Evolutionary conservation across 2,888 invertebrate genomes (phyloP).

Genomic region (Petrolisthes manimaculis): DNA sequence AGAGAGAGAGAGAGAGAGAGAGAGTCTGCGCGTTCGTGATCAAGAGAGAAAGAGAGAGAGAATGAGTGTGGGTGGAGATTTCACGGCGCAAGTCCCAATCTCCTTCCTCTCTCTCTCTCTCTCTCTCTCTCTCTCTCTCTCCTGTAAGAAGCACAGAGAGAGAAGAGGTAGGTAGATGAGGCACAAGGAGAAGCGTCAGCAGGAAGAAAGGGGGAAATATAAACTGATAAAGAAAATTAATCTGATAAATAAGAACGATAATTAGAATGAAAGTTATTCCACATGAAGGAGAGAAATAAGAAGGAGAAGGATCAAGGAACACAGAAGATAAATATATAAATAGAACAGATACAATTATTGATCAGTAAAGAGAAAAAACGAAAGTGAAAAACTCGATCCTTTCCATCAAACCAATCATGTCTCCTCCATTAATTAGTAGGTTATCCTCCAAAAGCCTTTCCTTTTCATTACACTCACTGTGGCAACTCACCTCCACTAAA

Average conservation of each 20-base stretch:
- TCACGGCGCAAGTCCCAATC: background rate
- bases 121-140: background rate
- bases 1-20: constrained; percentile 22
- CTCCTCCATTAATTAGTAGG: too few species aligned
- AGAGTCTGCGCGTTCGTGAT: background rate
- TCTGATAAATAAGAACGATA: background rate
- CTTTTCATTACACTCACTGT: background rate
- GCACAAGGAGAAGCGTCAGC: background rate
- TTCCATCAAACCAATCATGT: too few species aligned
- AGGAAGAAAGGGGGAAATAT: background rate
- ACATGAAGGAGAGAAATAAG: background rate
- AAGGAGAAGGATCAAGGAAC: background rate
- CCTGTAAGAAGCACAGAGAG: background rate
- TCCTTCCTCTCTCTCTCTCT: background rate
- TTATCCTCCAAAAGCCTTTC: background rate
- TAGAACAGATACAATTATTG: background rate
- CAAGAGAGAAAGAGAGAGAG: constrained; percentile 10
- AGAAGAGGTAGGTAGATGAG: background rate
- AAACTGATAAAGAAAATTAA: background rate
- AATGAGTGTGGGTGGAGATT: background rate
- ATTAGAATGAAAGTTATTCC: background rate
- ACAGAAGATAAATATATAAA: background rate
- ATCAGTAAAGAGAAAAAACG: too few species aligned
- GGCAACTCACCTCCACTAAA: background rate
- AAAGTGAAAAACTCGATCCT: too few species aligned